These are phyloP conservation scores for Aleiodes alternator DNA, from an alignment of 2,888 invertebrate genomes.

Conservation along the genomic window DNA sequence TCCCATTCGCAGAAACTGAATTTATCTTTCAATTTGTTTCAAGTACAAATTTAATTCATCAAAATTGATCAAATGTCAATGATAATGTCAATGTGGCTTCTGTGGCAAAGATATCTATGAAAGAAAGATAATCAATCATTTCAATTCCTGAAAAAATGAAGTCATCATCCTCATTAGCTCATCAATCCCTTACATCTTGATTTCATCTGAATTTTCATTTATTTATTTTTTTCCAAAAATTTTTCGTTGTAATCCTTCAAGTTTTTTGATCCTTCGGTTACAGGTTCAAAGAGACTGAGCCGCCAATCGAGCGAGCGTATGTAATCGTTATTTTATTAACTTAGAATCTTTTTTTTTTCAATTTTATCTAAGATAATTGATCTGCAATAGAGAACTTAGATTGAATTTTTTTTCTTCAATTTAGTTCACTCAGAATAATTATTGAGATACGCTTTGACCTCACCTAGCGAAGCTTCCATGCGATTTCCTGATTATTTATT, in stretches of 20 bases:
- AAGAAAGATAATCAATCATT: neutral
- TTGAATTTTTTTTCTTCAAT: neutral
- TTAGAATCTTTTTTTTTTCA: conserved; percentile 54
- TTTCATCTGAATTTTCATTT: conserved; percentile 8
- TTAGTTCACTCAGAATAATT: conserved; percentile 10
- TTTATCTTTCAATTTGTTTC: conserved; percentile 15
- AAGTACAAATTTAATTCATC: neutral
- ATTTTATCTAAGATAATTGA: neutral
- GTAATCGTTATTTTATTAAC: conserved; percentile 79
- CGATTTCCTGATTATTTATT: neutral
- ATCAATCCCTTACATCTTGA: neutral
- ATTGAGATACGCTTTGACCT: conserved; percentile 33
- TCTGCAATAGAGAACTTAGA: conserved; percentile 3
- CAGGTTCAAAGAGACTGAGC: conserved; percentile 92
- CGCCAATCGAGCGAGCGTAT: conserved; percentile 89
- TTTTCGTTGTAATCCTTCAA: conserved; percentile 27
- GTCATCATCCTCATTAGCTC: neutral
- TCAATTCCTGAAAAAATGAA: neutral
- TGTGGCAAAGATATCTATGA: conserved; percentile 6
- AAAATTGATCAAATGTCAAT: conserved; percentile 13
- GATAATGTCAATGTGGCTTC: conserved; percentile 42
- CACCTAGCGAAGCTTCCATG: conserved; percentile 20
- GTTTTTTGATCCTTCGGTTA: conserved; percentile 77
- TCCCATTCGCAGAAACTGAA: neutral
- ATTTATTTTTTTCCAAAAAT: conserved; percentile 21